Evolutionary conservation across 2,797 vertebrate genomes (phyloP), one percentile per base, ranked within the genome.

Genomic region (Pseudochirops corinnae): DNA sequence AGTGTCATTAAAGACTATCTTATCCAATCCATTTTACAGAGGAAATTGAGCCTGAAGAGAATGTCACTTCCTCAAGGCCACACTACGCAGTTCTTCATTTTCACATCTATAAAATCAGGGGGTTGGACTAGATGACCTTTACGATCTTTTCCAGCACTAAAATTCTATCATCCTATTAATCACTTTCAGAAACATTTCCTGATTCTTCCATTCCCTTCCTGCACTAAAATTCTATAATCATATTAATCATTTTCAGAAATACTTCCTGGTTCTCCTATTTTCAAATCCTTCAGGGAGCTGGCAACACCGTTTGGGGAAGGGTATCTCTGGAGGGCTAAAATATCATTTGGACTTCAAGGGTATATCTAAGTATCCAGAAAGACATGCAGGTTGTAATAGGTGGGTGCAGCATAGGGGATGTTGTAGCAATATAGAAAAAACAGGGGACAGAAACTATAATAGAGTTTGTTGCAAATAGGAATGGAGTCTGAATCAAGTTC

Each of bases 61-160:
- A 74, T 21, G 16, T 74, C 62, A 46, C n/a, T 21, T 87, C 10
- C 74, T 87, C 74, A 87, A 87, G 39, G 24, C 21, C 24, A 50
- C 24, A 46, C 39, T 46, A 28, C 58, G 2, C 90, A 31, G 18
- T 55, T 1, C 21, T 95, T 18, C 4, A 4, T 90, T 95, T 94
- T n/a, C 92, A 94, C 5, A 5, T 39, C 57, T 93, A 3, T 95
- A 96, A 96, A 96, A 92, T 55, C 10, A 95, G 92, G 2, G 29
- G 16, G 50, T 62, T 92, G 93, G 92, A 91, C 94, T 18, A 96
- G 39, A 97, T 96, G 94, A 90, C 95, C 14, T 97, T 46, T 74
- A 46, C 52, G 39, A 62, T 67, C 93, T 90, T 21, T 95, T 94
- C 60, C 31, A 95, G 33, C 28, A 28, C 33, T 74, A 74, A 87